These are phyloP conservation scores for Nerophis ophidion DNA, from an alignment of 2,113 vertebrate species.

Conservation along the genomic window DNA sequence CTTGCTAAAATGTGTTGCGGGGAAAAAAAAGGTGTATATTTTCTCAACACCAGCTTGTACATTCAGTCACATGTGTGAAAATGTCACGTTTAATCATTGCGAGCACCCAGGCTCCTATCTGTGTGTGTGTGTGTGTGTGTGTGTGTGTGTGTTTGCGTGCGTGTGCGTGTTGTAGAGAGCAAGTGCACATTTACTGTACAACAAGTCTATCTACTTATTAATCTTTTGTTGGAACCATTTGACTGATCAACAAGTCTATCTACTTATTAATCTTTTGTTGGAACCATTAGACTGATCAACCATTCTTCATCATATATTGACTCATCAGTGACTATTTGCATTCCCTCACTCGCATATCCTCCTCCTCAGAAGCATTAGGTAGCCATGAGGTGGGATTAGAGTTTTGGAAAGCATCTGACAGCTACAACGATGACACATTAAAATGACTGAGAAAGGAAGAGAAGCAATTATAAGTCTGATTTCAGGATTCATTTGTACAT, in stretches of 20 bases:
- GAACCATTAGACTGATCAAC: constrained; percentile 2
- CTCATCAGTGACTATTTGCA: constrained; percentile 3
- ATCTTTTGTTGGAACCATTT: constrained; percentile 14
- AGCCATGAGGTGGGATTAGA: too few relatives aligned
- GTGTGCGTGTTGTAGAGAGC: background rate
- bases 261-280: constrained; percentile 19
- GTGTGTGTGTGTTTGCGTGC: background rate
- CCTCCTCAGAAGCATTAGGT: background rate
- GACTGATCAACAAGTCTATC: constrained; percentile 5
- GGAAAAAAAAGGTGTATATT: background rate
- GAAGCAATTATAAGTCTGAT: background rate
- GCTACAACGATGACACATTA: background rate
- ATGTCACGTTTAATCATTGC: constrained; percentile 15
- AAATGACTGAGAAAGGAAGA: background rate
- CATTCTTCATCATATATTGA: constrained; percentile 16
- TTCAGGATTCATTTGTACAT: too few relatives aligned
- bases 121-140: background rate
- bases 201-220: constrained; percentile 14
- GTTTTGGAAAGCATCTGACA: too few relatives aligned
- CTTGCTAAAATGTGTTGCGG: background rate
- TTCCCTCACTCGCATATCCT: background rate
- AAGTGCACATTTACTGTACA: constrained; percentile 2
- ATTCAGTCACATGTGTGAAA: background rate
- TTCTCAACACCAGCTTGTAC: background rate
- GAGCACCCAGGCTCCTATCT: background rate